Evolutionary conservation across 92 coral and sea anemone genomes (phyloP), one percentile per base, ranked within the genome.

Genomic region (Actinernus sp.): DNA sequence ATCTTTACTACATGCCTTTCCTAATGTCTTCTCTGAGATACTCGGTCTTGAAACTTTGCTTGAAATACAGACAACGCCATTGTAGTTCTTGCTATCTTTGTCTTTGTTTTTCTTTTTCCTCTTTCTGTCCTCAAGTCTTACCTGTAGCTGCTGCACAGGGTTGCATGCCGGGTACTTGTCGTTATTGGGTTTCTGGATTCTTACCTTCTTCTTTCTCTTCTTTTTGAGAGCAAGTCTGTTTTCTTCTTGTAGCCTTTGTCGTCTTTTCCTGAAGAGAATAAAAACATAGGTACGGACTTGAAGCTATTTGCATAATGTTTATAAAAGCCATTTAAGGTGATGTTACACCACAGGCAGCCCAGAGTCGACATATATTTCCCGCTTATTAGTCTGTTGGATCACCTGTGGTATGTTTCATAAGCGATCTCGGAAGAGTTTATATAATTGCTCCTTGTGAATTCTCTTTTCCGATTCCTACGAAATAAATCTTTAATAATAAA

Each of bases 71-170:
- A 16, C 36, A 10, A 28, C 36, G 20, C 20, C 32, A 25, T 55
- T 55, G n/a, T 55, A 13, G 19, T 60, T 16, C 26, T 61, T 61
- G 28, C 3, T 21, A 8, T 23, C 2, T 59, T 33, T 33, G 53
- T 61, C 47, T 43, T 61, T 61, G 19, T 38, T 20, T 28, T 68
- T 68, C 56, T 68, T 63, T 16, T 45, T 54, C 25, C n/a, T 36
- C 46, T 51, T 54, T 55, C 41, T 55, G 19, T 68, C 59, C 28
- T 68, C 76, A 53, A 68, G 57, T 16, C 76, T 55, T 12, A 68
- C 76, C 7, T 55, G 65, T 26, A 68, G 31, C 39, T 56, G 76
- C 11, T 68, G 53, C 23, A 68, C 55, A 10, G 61, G 63, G 0
- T 28, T 23, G 14, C 64, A 38, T 18, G 19, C 6, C 24, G 46